phyloP scores from a whole-genome alignment of 2,113 vertebrate genomes.

The Pelvicachromis taeniatus region DNA sequence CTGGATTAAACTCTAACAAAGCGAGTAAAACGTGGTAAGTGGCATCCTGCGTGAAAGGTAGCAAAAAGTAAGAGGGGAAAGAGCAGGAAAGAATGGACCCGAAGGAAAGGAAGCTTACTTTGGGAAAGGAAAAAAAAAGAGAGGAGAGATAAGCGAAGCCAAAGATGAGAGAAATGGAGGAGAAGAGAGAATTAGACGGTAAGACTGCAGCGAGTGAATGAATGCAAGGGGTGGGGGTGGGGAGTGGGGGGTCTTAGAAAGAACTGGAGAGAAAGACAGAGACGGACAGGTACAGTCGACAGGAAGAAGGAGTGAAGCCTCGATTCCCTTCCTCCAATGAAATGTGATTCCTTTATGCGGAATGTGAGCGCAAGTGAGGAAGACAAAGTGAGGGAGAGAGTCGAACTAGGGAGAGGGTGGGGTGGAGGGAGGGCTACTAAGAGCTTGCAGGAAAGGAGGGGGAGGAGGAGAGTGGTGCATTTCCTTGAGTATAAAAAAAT shows the following conservation, averaged over 20 bases:
- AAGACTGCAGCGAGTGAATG: background rate
- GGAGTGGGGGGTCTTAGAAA: background rate
- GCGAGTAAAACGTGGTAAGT: background rate
- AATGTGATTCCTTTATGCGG: constrained; percentile 73
- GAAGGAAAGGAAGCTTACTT: constrained; percentile 33
- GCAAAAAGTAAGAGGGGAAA: background rate
- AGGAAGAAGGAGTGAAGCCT: constrained; percentile 40
- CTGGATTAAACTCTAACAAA: background rate
- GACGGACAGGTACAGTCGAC: background rate
- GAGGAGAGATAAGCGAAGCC: background rate
- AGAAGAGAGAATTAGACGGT: background rate
- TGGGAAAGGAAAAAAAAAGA: background rate
- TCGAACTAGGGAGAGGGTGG: background rate
- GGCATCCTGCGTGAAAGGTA: constrained; percentile 1
- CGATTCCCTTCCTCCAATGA: constrained; percentile 61
- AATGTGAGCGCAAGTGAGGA: constrained; percentile 46
- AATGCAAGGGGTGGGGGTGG: background rate
- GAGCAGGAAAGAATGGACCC: constrained; percentile 21
- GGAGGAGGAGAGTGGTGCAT: constrained; percentile 48
- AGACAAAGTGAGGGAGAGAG: constrained; percentile 1
- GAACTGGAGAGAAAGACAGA: background rate
- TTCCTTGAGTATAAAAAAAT: constrained; percentile 53
- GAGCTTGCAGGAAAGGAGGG: constrained; percentile 16
- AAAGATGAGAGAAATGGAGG: background rate
- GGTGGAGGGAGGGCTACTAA: constrained; percentile 1